Evolutionary conservation across 2,888 invertebrate species (phyloP), one percentile per base, ranked within the genome.

Genomic region (Tortricodes alternella): DNA sequence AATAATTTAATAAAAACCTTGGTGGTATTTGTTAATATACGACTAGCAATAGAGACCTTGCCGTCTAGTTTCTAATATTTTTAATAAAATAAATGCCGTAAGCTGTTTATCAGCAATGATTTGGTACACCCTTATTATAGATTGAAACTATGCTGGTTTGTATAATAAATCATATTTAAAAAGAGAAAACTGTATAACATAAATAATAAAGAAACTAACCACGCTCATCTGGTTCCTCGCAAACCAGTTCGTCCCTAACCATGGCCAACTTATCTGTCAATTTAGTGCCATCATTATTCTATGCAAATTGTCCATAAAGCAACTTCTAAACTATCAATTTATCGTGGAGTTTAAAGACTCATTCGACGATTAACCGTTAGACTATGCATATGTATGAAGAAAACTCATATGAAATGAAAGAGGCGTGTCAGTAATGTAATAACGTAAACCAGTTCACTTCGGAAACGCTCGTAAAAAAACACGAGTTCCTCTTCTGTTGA

Each of bases 191-290:
- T n/a, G n/a, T n/a, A n/a, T n/a, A n/a, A n/a, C n/a, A n/a, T 4
- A 35, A 24, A 29, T 7, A 32, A 13, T 13, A 13, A 19, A 13
- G 23, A 11, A 3, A 27, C 32, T 39, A 9, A 13, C n/a, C n/a
- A n/a, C n/a, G 24, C 19, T n/a, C 1, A 38, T 24, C 32, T 29
- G 15, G n/a, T 32, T 43, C n/a, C 15, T 9, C 7, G 23, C 7
- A 60, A 66, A 68, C 65, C 65, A 59, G 62, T 61, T 65, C 60
- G 58, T 62, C 62, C 69, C 68, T 74, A 62, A 71, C 68, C 70
- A 67, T 59, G 62, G 67, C 51, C 65, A 71, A 72, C 65, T 38
- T 68, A 68, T 61, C 67, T 65, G 64, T 46, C 53, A 41, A 58
- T 51, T 52, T 53, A 49, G 55, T 51, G 46, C 53, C 43, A 61